Evolutionary conservation across 2,797 vertebrate species (phyloP).

Genomic region (Poeciliopsis infans): DNA sequence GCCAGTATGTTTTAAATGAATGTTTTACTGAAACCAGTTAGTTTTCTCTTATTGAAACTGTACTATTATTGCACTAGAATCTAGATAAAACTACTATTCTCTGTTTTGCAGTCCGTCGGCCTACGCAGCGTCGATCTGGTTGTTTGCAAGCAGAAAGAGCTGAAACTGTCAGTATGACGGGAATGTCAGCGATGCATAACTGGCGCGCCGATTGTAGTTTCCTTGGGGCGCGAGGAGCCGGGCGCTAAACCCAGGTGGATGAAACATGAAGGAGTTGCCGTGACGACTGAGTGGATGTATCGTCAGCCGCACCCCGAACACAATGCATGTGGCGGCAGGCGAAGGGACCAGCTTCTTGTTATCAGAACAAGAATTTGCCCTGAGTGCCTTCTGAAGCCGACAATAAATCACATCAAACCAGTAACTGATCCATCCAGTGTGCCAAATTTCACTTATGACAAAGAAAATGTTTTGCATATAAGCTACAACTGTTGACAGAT

Average conservation of each 20-base stretch:
- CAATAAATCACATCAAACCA: slow-evolving; percentile 40
- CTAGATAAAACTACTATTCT: no score
- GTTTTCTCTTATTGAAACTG: no score
- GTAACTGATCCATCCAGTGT: neutral
- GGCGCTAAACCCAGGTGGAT: neutral
- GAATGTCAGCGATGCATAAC: slow-evolving; percentile 77
- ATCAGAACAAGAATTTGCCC: slow-evolving; percentile 28
- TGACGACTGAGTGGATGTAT: slow-evolving; percentile 31
- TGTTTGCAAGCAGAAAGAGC: slow-evolving; percentile 60
- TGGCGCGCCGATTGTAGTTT: slow-evolving; percentile 45
- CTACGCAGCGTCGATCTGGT: slow-evolving; percentile 25
- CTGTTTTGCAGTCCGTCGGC: neutral
- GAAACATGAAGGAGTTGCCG: neutral
- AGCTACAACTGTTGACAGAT: slow-evolving; percentile 5
- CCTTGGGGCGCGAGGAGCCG: slow-evolving; percentile 41
- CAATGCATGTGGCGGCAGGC: slow-evolving; percentile 21
- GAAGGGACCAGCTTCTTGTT: slow-evolving; percentile 36
- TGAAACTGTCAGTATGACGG: slow-evolving; percentile 74
- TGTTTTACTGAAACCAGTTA: no score
- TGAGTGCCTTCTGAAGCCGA: slow-evolving; percentile 14
- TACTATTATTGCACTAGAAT: no score
- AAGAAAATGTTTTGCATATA: slow-evolving; percentile 4
- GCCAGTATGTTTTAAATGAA: no score
- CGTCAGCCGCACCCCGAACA: slow-evolving; percentile 62
- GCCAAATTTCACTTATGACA: slow-evolving; percentile 23